A percentile compares a stretch with the other conserved stretches of the same genome.
Conservation (phyloP, 2,797 vertebrate species). For the Takifugu ocellatus region DNA sequence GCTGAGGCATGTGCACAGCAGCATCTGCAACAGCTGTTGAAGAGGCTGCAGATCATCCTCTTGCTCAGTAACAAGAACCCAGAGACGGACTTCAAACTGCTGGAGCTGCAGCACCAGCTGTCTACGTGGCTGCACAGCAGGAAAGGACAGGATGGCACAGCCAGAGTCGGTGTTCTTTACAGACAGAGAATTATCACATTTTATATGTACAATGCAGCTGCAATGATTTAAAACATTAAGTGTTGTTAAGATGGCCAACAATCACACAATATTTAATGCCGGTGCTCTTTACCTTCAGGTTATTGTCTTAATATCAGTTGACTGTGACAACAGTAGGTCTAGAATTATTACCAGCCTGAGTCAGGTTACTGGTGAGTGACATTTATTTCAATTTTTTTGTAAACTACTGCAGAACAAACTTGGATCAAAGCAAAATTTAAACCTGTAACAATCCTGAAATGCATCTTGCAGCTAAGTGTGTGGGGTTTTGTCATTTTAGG, state of each 20-base stretch:
- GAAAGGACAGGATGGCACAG: slow-evolving; percentile 24
- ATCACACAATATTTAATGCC: no score
- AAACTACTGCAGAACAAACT: background rate
- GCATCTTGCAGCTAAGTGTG: background rate
- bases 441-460: background rate
- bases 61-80: slow-evolving; percentile 74
- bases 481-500: slow-evolving; percentile 56
- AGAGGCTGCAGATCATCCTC: slow-evolving; percentile 80
- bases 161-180: slow-evolving; percentile 54
- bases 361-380: slow-evolving; percentile 76
- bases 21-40: slow-evolving; percentile 78
- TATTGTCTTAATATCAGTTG: slow-evolving; percentile 80
- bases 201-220: background rate
- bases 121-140: slow-evolving; percentile 66
- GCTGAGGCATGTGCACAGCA: slow-evolving; percentile 71
- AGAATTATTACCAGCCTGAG: slow-evolving; percentile 71
- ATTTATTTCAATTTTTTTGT: background rate
- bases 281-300: slow-evolving; percentile 64
- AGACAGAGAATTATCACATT: background rate
- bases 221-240: no score
- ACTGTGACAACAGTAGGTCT: slow-evolving; percentile 69
- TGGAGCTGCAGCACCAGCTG: slow-evolving; percentile 76
- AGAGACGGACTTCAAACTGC: slow-evolving; percentile 79
- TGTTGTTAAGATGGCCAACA: no score
- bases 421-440: background rate